Base-by-base conservation (phyloP, 2,113 vertebrate species). In the Rhineura floridana region DNA sequence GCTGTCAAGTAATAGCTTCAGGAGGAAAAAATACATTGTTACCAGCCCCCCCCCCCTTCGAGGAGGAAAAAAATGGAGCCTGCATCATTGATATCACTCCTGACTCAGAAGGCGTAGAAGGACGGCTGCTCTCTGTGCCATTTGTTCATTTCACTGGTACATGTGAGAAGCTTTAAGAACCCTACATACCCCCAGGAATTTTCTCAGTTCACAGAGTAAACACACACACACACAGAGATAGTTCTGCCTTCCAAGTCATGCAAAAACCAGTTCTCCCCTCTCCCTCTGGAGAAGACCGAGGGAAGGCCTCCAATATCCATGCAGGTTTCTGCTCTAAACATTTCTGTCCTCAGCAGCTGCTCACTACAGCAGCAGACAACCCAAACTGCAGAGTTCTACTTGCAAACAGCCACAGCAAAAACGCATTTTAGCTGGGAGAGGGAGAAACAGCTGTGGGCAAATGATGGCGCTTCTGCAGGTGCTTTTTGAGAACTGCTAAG, bases 131-230 rank as follows among this genome's bases (percentile, higher is more conserved):
- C 70, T 91, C 52, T 86, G 36, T 89, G 62, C 76, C 70, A 84
- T 86, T 81, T 15, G 62, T 50, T 87, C 72, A 72, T 86, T 89
- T 82, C 89, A 88, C 42, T 86, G 33, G 48, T 75, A 79, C 2
- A 90, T 12, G n/a, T 23, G 30, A 78, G 44, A 92, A 90, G 59
- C 50, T 44, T 25, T 46, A 88, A 87, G 87, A 89, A 88, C 63
- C 46, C 67, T 83, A 63, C 70, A 55, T 78, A 86, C 48, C 69
- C 28, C 50, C 91, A 91, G 59, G 82, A 69, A 95, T 90, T 84
- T 88, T 10, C 42, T 75, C 85, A 69, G 87, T 46, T 85, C 79
- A 11, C 2, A 5, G 2, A 50, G 52, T 55, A 91, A 88, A 25
- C 72, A 87, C 88, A 81, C 79, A 75, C 85, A 84, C 84, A 15